These are phyloP conservation scores for Drosophila kohkoa DNA, from an alignment of 1,140 invertebrate genomes.

Conservation along the genomic window DNA sequence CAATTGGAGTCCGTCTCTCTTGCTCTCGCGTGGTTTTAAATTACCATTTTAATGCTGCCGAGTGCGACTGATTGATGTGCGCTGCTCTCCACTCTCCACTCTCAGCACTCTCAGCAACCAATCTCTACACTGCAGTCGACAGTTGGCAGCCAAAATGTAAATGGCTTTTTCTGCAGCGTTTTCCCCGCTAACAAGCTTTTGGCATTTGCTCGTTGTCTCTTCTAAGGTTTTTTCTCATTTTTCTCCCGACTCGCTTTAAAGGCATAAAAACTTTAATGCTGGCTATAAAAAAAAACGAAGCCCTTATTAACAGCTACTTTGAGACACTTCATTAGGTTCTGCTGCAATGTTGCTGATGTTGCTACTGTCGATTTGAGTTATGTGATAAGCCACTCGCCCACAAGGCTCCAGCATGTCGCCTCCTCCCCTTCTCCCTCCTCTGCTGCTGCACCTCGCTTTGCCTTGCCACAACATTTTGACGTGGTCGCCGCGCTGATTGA, in stretches of 20 bases:
- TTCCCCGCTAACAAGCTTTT: slow-evolving; percentile 78
- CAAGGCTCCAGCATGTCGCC: slow-evolving; percentile 18
- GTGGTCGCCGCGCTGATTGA: slow-evolving; percentile 64
- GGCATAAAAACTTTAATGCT: slow-evolving; percentile 72
- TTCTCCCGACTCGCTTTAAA: slow-evolving; percentile 48
- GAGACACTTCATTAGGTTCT: slow-evolving; percentile 75
- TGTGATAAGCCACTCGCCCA: slow-evolving; percentile 60
- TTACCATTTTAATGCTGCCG: slow-evolving; percentile 81
- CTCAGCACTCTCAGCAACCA: not conserved
- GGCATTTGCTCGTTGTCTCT: slow-evolving; percentile 60
- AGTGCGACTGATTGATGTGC: slow-evolving; percentile 77
- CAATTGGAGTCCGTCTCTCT: slow-evolving; percentile 5
- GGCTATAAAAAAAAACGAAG: slow-evolving; percentile 43
- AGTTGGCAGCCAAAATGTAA: slow-evolving; percentile 72
- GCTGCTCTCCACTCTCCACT: slow-evolving; percentile 33
- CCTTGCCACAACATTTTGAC: slow-evolving; percentile 46
- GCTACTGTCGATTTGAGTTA: slow-evolving; percentile 68
- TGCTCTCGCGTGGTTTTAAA: slow-evolving; percentile 69
- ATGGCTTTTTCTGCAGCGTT: slow-evolving; percentile 67
- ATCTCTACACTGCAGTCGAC: not conserved
- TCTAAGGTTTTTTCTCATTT: slow-evolving; percentile 28
- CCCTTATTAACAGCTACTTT: slow-evolving; percentile 77
- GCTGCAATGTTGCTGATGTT: slow-evolving; percentile 16
- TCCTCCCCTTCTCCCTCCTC: not conserved
- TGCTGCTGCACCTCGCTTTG: not conserved